Conservation (phyloP, 2,113 vertebrate species). For the Psittacula cyanocephala region DNA sequence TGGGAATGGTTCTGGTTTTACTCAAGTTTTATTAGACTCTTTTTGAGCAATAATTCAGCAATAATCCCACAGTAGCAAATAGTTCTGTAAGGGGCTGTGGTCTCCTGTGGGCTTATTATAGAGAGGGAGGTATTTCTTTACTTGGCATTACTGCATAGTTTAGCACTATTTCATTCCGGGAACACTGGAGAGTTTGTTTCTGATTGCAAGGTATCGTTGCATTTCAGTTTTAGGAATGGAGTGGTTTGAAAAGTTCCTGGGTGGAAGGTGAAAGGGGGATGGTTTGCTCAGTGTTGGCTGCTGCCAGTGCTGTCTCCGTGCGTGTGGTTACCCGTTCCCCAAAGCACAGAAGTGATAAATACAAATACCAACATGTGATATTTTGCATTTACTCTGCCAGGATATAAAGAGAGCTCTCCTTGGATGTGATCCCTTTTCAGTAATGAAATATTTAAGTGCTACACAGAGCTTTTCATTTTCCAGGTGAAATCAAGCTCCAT, state of each 20-base stretch:
- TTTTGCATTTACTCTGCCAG: slow-evolving; percentile 52
- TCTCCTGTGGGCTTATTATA: slow-evolving; percentile 58
- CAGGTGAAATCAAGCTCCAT: background rate
- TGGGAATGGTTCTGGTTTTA: slow-evolving; percentile 54
- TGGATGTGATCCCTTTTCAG: slow-evolving; percentile 38
- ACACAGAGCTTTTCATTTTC: slow-evolving; percentile 1
- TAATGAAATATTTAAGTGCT: slow-evolving; percentile 44
- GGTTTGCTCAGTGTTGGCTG: background rate
- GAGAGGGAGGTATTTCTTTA: slow-evolving; percentile 42
- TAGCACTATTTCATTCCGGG: background rate
- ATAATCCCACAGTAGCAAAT: slow-evolving; percentile 49
- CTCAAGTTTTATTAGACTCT: slow-evolving; percentile 51
- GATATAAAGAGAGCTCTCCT: slow-evolving; percentile 32
- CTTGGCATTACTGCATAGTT: background rate
- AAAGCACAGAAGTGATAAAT: slow-evolving; percentile 29
- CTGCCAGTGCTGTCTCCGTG: background rate
- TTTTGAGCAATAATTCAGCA: slow-evolving; percentile 61
- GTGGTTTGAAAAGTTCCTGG: background rate
- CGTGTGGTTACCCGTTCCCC: background rate
- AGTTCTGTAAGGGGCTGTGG: slow-evolving; percentile 9
- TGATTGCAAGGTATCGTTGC: background rate
- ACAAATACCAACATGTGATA: slow-evolving; percentile 29
- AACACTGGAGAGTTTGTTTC: slow-evolving; percentile 54
- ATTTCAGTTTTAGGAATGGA: background rate
- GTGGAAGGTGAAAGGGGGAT: background rate